A percentile compares a stretch with the other conserved stretches of the same genome.
Evolutionary conservation across 2,113 vertebrate genomes (phyloP).

Genomic region (Alces alces): DNA sequence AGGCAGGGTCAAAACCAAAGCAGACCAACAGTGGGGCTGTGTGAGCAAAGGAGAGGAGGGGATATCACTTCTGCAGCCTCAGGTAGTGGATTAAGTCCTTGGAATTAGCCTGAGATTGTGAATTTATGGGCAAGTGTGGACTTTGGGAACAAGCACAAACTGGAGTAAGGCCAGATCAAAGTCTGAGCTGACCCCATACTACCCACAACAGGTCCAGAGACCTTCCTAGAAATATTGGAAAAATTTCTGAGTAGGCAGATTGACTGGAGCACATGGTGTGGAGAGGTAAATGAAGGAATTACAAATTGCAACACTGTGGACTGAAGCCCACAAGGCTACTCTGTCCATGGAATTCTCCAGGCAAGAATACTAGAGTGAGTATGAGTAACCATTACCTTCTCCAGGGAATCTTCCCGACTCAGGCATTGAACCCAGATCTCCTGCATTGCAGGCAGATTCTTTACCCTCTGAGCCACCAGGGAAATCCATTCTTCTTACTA

Average conservation of each 20-base stretch:
- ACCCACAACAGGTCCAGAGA: neutral
- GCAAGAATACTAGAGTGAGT: neutral
- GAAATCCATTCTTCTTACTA: neutral
- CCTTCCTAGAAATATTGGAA: neutral
- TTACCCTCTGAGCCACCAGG: neutral
- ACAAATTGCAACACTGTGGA: neutral
- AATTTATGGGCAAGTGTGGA: neutral
- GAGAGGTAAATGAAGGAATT: neutral
- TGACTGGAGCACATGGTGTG: neutral
- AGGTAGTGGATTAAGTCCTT: neutral
- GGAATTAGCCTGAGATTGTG: neutral
- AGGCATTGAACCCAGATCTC: neutral
- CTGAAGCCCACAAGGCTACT: neutral
- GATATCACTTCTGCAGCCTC: neutral
- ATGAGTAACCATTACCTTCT: neutral
- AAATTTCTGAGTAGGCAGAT: neutral
- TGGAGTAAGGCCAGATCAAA: neutral
- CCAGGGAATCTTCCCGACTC: neutral
- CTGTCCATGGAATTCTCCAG: neutral
- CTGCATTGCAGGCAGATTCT: neutral
- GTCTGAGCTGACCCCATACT: neutral
- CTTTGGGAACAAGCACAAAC: neutral
- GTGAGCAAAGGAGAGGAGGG: neutral
- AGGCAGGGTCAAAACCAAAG: neutral
- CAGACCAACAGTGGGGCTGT: neutral